Conservation (phyloP, 2,113 vertebrate species). For the Origma solitaria region DNA sequence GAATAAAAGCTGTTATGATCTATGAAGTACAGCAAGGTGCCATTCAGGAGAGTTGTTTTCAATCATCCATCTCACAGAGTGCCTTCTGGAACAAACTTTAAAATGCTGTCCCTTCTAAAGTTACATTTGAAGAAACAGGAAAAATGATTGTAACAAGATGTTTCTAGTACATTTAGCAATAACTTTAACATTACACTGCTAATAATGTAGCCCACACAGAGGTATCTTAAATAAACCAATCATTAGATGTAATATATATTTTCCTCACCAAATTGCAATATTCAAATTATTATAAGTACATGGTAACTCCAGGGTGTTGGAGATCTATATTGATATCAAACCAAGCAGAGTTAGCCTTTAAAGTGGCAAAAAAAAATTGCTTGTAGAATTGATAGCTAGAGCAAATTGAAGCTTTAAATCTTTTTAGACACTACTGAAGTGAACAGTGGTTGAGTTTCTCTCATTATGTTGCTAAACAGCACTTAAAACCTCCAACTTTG, state of each 20-base stretch:
- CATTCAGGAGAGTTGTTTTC: slow-evolving; percentile 41
- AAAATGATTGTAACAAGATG: not conserved
- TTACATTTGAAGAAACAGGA: not conserved
- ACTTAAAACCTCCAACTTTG: not conserved
- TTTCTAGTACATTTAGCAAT: not conserved
- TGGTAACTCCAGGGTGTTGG: not conserved
- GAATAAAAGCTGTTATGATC: slow-evolving; percentile 57
- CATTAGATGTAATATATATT: not conserved
- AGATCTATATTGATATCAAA: not conserved
- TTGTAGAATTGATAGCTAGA: not conserved
- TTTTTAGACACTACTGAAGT: not conserved
- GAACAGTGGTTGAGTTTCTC: not conserved
- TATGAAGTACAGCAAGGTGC: slow-evolving; percentile 48
- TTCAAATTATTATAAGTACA: not conserved
- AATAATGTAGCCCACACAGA: not conserved
- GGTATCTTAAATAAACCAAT: not conserved
- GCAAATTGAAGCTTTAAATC: not conserved
- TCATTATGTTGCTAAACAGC: not conserved
- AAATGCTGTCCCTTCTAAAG: slow-evolving; percentile 14
- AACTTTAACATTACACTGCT: not conserved
- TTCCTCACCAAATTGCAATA: not conserved
- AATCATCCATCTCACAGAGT: slow-evolving; percentile 28
- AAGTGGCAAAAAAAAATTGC: not conserved
- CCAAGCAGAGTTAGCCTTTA: not conserved
- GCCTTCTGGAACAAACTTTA: slow-evolving; percentile 37